These are phyloP conservation scores for Hycleus cichorii DNA, from an alignment of 1,140 invertebrate genomes.

Conservation along the genomic window DNA sequence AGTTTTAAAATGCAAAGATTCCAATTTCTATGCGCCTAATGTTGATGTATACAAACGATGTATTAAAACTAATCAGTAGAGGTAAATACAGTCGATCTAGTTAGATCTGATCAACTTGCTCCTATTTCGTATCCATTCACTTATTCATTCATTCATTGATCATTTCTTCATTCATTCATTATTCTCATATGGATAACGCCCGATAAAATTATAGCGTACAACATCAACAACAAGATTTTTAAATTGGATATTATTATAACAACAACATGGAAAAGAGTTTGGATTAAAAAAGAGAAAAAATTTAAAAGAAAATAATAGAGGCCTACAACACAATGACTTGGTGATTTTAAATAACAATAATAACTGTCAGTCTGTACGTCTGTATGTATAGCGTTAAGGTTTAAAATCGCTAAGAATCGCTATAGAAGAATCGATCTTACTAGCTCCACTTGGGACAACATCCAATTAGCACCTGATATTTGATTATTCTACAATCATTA, in stretches of 20 bases:
- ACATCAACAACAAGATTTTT: background rate
- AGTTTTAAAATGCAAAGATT: too few species aligned
- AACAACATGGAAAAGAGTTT: too few species aligned
- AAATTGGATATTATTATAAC: too few species aligned
- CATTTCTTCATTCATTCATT: too few species aligned
- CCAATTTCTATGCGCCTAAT: too few species aligned
- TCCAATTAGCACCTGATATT: conserved; percentile 26
- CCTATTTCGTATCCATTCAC: too few species aligned
- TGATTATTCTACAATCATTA: conserved; percentile 14
- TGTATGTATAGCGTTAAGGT: conserved; percentile 8
- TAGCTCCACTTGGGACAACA: conserved; percentile 10
- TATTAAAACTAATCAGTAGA: conserved; percentile 2
- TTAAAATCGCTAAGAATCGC: conserved; percentile 8
- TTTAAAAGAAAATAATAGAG: background rate
- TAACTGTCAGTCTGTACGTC: conserved; percentile 14
- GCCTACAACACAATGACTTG: conserved; percentile 18
- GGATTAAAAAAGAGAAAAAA: conserved; percentile 5
- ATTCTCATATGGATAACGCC: background rate
- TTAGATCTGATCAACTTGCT: too few species aligned
- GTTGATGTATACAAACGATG: conserved; percentile 2
- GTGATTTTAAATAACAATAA: conserved; percentile 22
- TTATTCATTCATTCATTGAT: too few species aligned
- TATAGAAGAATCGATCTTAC: conserved; percentile 17
- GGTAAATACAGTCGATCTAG: too few species aligned
- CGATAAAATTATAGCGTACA: conserved; percentile 20